Evolutionary conservation across 2,888 invertebrate species (phyloP).

Genomic region (Copidosoma aretas): DNA sequence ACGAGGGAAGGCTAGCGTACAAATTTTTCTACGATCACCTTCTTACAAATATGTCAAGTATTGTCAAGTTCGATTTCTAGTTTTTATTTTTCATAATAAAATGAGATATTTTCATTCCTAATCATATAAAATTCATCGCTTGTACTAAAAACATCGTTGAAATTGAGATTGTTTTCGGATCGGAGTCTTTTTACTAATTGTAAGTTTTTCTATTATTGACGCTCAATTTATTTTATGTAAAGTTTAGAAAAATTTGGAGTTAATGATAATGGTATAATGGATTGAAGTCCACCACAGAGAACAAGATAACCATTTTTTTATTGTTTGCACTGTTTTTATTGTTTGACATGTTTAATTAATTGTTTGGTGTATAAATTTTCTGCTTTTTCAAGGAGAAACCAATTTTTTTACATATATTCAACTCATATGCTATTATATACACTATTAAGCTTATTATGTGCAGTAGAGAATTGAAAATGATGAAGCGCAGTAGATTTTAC

Average conservation of each 20-base stretch:
- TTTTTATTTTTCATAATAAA: conserved; percentile 17
- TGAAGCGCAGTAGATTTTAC: background rate
- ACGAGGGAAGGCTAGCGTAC: conserved; percentile 22
- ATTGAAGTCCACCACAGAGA: no score
- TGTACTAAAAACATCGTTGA: conserved; percentile 24
- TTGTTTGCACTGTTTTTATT: background rate
- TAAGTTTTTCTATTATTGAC: background rate
- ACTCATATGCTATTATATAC: background rate
- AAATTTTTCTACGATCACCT: conserved; percentile 26
- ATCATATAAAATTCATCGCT: conserved; percentile 23
- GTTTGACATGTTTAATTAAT: background rate
- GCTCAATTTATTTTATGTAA: background rate
- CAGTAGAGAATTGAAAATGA: background rate
- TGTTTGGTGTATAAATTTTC: background rate
- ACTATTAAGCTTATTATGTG: background rate
- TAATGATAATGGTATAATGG: background rate
- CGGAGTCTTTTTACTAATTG: background rate
- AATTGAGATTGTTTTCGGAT: conserved; percentile 20
- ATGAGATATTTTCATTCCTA: conserved; percentile 6
- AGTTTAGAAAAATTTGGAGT: background rate
- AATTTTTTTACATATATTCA: background rate
- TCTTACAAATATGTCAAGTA: conserved; percentile 36
- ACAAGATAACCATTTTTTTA: background rate
- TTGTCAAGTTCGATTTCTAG: conserved; percentile 39
- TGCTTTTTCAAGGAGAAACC: no score